Evolutionary conservation across 2,113 vertebrate genomes (phyloP), one percentile per base, ranked within the genome.

Genomic region (Oreotragus oreotragus): DNA sequence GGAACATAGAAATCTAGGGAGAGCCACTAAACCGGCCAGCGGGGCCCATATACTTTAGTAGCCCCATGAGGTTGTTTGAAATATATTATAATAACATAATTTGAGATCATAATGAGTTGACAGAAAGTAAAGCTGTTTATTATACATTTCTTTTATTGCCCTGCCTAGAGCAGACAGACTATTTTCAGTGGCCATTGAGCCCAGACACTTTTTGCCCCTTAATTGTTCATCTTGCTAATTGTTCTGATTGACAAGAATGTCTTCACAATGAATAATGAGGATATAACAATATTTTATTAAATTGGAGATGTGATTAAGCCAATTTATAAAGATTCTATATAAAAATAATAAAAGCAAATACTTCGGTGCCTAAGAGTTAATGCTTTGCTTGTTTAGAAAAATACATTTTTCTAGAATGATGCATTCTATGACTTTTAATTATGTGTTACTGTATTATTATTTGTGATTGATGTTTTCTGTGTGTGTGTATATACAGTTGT

Each of bases 281-380:
- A 84, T 96, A 93, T 91, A n/a, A 53, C n/a, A 92, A 6, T 91
- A 79, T 83, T 93, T 91, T 91, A 27, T 90, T 96, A 53, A 86
- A 23, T 36, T 87, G 84, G 53, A 6, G 2, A 96, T 90, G 51
- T 76, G 3, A 2, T 95, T 93, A 70, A 93, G 36, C 6, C 8
- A 51, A 89, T 91, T 92, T 86, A 93, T 95, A 83, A 77, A 86
- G 76, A 62, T 91, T 66, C 94, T 85, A 77, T 81, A 58, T 80
- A 33, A 86, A 94, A 87, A 91, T 93, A n/a, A 76, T 85, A 45
- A 92, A 73, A 49, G 47, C 19, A 86, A 87, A 33, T 79, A 84
- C 88, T 91, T 97, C 87, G 62, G 28, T 93, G 28, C 21, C 55
- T 76, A 60, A 77, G 21, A 60, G 6, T 88, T 95, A 90, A 85